Conservation (phyloP, 1,140 invertebrate genomes). For the Drosophila sturtevanti region DNA sequence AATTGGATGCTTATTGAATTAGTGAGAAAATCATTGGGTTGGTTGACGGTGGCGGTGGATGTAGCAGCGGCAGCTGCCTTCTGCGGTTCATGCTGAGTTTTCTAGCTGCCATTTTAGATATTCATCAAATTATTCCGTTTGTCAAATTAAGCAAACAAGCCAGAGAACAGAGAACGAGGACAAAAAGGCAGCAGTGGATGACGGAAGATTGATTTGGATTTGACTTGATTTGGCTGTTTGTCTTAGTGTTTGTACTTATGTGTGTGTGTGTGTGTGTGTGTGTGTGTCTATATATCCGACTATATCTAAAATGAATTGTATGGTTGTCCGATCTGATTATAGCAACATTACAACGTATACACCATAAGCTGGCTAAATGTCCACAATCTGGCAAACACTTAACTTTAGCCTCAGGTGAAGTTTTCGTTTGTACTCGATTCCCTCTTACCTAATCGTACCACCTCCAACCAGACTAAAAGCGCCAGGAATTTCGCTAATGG, state of each 20-base stretch:
- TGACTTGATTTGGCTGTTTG: conserved; percentile 45
- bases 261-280: conserved; percentile 15
- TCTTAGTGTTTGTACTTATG: conserved; percentile 16
- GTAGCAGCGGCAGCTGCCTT: conserved; percentile 6
- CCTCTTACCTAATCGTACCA: conserved; percentile 1
- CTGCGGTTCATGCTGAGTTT: conserved; percentile 42
- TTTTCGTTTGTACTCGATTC: background rate
- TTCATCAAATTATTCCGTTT: conserved; percentile 80
- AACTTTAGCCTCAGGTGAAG: conserved; percentile 27
- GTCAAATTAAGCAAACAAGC: conserved; percentile 80
- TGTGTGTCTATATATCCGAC: conserved; percentile 18
- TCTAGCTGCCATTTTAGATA: conserved; percentile 69
- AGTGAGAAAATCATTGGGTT: conserved; percentile 61
- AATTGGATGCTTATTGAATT: conserved; percentile 81
- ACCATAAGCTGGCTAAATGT: conserved; percentile 44
- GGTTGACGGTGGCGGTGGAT: conserved; percentile 13
- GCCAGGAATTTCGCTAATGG: conserved; percentile 32
- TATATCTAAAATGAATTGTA: conserved; percentile 17
- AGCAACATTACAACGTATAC: conserved; percentile 20
- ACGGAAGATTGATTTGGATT: conserved; percentile 70
- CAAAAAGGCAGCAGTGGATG: conserved; percentile 21
- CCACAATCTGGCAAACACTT: conserved; percentile 45
- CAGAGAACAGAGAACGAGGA: conserved; percentile 15
- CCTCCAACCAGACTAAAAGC: background rate
- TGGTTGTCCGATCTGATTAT: conserved; percentile 53